Evolutionary conservation across 2,113 vertebrate genomes (phyloP), one percentile per base, ranked within the genome.

Genomic region (Pterocles burchelli): DNA sequence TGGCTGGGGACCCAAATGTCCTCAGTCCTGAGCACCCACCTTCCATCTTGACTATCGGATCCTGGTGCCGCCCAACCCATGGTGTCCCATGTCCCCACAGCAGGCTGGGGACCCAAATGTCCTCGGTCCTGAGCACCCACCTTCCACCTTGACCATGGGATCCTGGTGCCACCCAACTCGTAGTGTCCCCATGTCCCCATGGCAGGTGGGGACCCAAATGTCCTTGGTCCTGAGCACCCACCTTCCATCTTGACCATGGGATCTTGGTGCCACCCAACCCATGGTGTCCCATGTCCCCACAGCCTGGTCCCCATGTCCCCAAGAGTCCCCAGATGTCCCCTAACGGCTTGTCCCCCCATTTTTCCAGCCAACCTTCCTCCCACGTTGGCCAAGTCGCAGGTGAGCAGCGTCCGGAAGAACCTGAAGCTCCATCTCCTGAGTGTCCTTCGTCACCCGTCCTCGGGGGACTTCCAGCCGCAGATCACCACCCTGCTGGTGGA

Each of bases 321-420:
- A 12, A 4, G 5, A 7, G 10, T 14, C 31, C 51, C 12, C 49
- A 15, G 18, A 6, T 9, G 4, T 57, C 41, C 21, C n/a, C 80
- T 17, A 28, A 1, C 2, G 2, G 11, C 12, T 2, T 13, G 38
- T 15, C 10, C 3, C 21, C 1, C 4, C 2, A 1, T 6, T 58
- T 13, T 5, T 26, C 36, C 90, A 99, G 99, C 99, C 51, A 99
- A 99, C 96, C 96, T 99, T 34, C 99, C 99, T 0, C 99, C 99
- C 0, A 99, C 99, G 0, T 80, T 99, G 97, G 99, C 99, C 93
- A 99, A 99, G 83, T 99, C 99, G 2, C 99, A 99, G 98, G 99
- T 99, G 84, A 99, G 99, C 98, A 99, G 99, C 1, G 99, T 99
- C 29, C 96, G 99, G 1, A 99, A 99, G 98, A 99, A 99, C 88